Percentiles rank a stretch among this genome's conserved stretches.
These are phyloP conservation scores for Hydroisotoma schaefferi DNA, from an alignment of 2,888 invertebrate species.

Conservation along the genomic window DNA sequence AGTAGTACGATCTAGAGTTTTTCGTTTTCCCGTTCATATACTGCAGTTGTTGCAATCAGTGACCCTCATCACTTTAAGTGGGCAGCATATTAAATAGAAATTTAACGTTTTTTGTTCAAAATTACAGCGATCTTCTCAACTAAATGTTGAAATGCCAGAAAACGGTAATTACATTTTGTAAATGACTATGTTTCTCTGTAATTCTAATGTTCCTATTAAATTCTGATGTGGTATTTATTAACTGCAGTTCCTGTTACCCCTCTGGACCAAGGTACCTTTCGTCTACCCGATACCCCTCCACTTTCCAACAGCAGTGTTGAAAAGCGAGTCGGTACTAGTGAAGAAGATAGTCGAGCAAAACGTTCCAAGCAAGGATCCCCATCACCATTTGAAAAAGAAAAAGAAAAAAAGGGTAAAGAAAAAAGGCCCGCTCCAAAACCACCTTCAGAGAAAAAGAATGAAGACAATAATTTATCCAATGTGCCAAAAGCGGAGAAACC, in stretches of 20 bases:
- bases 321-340: conserved; percentile 36
- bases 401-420: conserved; percentile 43
- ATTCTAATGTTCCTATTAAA: background rate
- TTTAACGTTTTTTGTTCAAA: too few relatives aligned
- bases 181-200: background rate
- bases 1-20: too few relatives aligned
- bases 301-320: conserved; percentile 36
- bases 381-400: conserved; percentile 31
- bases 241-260: conserved; percentile 38
- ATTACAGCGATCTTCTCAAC: conserved; percentile 45
- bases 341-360: conserved; percentile 42
- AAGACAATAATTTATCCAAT: conserved; percentile 35
- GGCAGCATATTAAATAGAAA: too few relatives aligned
- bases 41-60: too few relatives aligned
- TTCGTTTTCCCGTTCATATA: too few relatives aligned
- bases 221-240: background rate
- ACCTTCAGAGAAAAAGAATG: conserved; percentile 38
- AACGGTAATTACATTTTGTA: conserved; percentile 22
- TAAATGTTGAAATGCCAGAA: conserved; percentile 43
- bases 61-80: too few relatives aligned
- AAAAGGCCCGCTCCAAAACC: conserved; percentile 48
- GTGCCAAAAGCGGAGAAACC: conserved; percentile 33
- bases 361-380: conserved; percentile 45
- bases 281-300: conserved; percentile 42
- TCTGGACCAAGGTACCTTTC: conserved; percentile 30